Evolutionary conservation across 2,888 invertebrate genomes (phyloP), one percentile per base, ranked within the genome.

Genomic region (Hetaerina titia): DNA sequence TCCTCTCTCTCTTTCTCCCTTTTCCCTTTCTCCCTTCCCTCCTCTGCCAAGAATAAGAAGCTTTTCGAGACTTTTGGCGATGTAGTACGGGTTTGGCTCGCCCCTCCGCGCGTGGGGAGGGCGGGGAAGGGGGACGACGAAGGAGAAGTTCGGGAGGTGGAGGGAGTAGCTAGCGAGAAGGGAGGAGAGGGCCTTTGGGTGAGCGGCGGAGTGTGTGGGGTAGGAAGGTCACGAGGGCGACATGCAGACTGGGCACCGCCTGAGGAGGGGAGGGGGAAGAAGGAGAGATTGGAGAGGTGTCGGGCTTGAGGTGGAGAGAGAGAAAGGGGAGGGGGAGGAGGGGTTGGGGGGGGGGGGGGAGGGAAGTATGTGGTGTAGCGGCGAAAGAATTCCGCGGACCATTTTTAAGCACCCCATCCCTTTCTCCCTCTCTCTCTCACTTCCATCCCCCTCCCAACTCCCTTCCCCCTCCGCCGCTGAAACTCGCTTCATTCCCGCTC

Each of bases 221-320:
- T 92, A 25, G 92, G 92, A 92, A 92, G 92, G 92, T 92, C 92
- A 74, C 92, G 92, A 31, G 92, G 92, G 92, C 92, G 92, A 92
- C 92, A 92, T 69, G 92, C 92, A 56, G 92, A 92, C 92, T 92
- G 92, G 92, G 92, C 92, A 92, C 64, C 92, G 92, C 45, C 58
- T 22, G 58, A 56, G 45, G 90, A n/a, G 63, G 5, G 90, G 90
- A 15, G 31, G 22, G 88, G 88, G 88, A 56, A 13, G n/a, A 60
- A 90, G 90, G 60, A 7, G 90, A 15, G 22, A 17, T n/a, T 15
- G 58, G 17, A 69, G 25, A 81, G 81, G 81, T 81, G 81, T 81
- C 81, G 90, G 90, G 90, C n/a, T 45, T 31, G 19, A 58, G 13
- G 89, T 22, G 57, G n/a, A 17, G 88, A 19, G 90, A 64, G 45